phyloP scores from a whole-genome alignment of 2,888 invertebrate species.

The Tubulanus polymorphus region DNA sequence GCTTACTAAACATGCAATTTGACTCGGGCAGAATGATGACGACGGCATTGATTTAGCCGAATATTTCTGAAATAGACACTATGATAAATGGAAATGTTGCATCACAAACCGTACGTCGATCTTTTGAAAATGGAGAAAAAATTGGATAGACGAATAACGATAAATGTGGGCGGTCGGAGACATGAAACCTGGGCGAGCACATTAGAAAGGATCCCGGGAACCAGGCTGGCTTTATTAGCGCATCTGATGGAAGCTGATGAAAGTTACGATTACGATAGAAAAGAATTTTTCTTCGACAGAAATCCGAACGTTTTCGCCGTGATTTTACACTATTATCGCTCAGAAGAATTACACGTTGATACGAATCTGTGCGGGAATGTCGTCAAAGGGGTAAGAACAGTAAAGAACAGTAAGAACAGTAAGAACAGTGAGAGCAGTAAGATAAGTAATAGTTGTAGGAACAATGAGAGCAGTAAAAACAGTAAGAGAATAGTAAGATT shows the following conservation, averaged over 20 bases:
- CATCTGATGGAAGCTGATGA: slow-evolving; percentile 40
- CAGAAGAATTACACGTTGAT: slow-evolving; percentile 47
- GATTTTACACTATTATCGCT: slow-evolving; percentile 44
- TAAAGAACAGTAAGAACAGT: too few species aligned
- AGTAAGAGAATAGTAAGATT: not conserved
- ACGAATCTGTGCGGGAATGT: slow-evolving; percentile 49
- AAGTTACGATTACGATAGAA: slow-evolving; percentile 34
- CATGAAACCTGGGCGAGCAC: slow-evolving; percentile 44
- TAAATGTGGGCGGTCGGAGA: slow-evolving; percentile 45
- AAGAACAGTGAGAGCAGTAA: too few species aligned
- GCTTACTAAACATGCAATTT: too few species aligned
- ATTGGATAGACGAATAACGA: slow-evolving; percentile 26
- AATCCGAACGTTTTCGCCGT: slow-evolving; percentile 44
- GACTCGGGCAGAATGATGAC: too few species aligned
- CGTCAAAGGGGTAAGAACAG: slow-evolving; percentile 39
- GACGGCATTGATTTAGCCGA: too few species aligned
- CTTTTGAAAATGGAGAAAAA: too few species aligned
- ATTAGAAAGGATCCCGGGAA: slow-evolving; percentile 35
- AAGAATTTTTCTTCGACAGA: slow-evolving; percentile 49
- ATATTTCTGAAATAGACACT: too few species aligned
- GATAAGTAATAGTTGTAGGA: not conserved
- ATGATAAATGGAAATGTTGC: too few species aligned
- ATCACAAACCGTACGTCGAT: too few species aligned
- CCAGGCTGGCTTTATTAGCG: slow-evolving; percentile 40
- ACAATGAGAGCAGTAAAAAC: not conserved